phyloP scores from a whole-genome alignment of 2,113 vertebrate genomes.

The Vidua macroura region DNA sequence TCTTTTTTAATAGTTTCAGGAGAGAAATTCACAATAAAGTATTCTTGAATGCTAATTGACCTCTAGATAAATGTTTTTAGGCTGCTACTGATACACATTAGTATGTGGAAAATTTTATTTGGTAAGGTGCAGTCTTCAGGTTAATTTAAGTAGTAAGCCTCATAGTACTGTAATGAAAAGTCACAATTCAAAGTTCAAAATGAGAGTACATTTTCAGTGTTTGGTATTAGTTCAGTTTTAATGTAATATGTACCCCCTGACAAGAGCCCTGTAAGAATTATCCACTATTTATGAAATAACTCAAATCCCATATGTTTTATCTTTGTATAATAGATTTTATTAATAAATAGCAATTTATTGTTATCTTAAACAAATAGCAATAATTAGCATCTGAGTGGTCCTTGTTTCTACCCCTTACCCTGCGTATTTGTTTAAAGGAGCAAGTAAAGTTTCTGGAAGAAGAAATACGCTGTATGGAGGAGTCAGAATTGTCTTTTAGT shows the following conservation, averaged over 20 bases:
- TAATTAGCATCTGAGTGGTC: not conserved
- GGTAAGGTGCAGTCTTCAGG: not conserved
- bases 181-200: not conserved
- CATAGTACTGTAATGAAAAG: not conserved
- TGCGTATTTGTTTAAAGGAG: slow-evolving; percentile 75
- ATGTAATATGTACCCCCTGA: not conserved
- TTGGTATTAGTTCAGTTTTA: not conserved
- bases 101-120: not conserved
- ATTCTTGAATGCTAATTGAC: not conserved
- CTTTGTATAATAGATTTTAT: not conserved
- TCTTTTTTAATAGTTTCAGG: not conserved
- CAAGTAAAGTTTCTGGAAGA: slow-evolving; percentile 90
- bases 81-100: not conserved
- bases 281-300: not conserved
- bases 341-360: not conserved
- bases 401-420: not conserved
- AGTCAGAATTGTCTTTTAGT: slow-evolving; percentile 82
- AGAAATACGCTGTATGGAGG: slow-evolving; percentile 86
- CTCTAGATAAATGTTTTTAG: not conserved
- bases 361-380: not conserved
- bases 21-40: not conserved
- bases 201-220: not conserved
- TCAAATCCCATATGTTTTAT: not conserved
- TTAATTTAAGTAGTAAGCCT: not conserved
- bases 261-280: not conserved